Evolutionary conservation across 2,888 invertebrate genomes (phyloP), one percentile per base, ranked within the genome.

Genomic region (Synergus laeviventris): DNA sequence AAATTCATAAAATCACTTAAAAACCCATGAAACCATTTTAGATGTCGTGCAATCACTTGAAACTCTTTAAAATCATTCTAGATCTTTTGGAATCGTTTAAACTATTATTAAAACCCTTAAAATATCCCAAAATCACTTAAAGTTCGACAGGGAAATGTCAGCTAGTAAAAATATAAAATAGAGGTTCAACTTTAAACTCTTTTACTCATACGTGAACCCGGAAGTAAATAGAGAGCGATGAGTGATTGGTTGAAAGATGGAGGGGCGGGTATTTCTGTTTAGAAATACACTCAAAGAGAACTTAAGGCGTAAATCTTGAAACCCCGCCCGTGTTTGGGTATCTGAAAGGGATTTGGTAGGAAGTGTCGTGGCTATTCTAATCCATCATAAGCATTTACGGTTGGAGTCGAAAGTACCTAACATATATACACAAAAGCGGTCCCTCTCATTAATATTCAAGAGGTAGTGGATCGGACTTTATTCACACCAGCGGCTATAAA

Each of bases 401-500:
- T 70, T 70, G 31, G 4, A 70, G 31, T 5, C 16, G 70, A 70
- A 70, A 70, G 21, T 14, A 21, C 56, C 56, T 21, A 56, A 21
- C 56, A 21, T 21, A 56, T 56, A 24, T 11, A 56, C 56, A 56
- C 12, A 56, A 21, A 56, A 56, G 21, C 56, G 21, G 56, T 56
- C 18, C 49, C 70, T 49, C 70, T 81, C 83, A 85, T 87, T 87
- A 87, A 87, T 87, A 87, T 87, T 87, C 87, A 86, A 84, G 86
- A 85, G 84, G 77, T 76, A 84, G 81, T 82, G 84, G 81, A 85
- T 86, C 86, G 84, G 86, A 87, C 86, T 87, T 87, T 86, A 86
- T 86, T 86, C 84, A 82, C 84, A 81, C 84, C 84, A 81, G 79
- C 82, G 81, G 79, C 83, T 85, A 81, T 86, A 86, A 85, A 86